Evolutionary conservation across 1,140 invertebrate genomes (phyloP).

Genomic region (Hirudo medicinalis): DNA sequence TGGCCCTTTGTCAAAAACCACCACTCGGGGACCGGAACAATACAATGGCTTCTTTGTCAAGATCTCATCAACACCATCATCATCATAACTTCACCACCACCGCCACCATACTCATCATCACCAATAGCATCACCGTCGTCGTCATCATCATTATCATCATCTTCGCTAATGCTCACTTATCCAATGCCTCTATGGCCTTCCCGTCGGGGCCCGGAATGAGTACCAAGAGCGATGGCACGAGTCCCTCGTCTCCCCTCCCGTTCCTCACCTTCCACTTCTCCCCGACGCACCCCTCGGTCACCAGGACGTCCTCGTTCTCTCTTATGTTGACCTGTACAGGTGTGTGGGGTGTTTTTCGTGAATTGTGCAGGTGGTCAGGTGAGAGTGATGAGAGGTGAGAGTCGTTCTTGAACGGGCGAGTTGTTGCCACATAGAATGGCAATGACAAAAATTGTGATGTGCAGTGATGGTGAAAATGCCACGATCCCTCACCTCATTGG

Average conservation of each 20-base stretch:
- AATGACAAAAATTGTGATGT: no score
- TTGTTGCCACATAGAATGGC: no score
- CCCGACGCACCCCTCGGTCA: slow-evolving; percentile 17
- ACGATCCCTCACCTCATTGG: slow-evolving; percentile 15
- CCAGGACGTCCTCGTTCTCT: slow-evolving; percentile 22
- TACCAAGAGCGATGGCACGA: slow-evolving; percentile 34
- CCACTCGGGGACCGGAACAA: no score
- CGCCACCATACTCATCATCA: no score
- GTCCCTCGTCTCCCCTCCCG: slow-evolving; percentile 26
- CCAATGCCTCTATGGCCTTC: slow-evolving; percentile 32
- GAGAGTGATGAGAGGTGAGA: no score
- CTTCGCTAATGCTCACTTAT: slow-evolving; percentile 28
- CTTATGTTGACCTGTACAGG: slow-evolving; percentile 15
- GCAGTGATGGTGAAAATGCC: background rate
- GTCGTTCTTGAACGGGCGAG: no score
- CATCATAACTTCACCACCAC: no score
- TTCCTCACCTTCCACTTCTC: slow-evolving; percentile 29
- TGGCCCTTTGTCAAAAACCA: no score
- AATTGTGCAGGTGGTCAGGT: slow-evolving; percentile 6
- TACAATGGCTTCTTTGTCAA: no score
- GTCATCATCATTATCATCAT: no score
- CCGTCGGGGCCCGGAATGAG: slow-evolving; percentile 32
- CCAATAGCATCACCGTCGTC: no score
- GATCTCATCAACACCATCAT: no score
- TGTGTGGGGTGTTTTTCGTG: background rate